Conservation (phyloP, 2,113 vertebrate species). For the Spheniscus mendiculus region DNA sequence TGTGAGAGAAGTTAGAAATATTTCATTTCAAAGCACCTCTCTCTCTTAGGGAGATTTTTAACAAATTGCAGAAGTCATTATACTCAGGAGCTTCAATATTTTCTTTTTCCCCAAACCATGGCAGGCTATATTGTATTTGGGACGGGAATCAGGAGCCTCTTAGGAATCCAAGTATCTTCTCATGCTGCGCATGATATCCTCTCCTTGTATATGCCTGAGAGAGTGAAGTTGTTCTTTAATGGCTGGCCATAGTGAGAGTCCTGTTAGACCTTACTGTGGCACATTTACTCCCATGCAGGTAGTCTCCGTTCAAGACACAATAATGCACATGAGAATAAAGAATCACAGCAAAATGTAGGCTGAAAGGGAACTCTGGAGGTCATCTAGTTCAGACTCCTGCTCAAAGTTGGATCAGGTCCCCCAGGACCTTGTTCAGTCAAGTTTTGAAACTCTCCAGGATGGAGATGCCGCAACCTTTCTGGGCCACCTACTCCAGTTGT, state of each 20-base stretch:
- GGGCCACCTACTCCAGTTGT: not conserved
- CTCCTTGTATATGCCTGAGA: not conserved
- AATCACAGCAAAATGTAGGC: not conserved
- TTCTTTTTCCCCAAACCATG: not conserved
- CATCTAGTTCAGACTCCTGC: not conserved
- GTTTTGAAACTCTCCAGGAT: not conserved
- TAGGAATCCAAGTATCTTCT: not conserved
- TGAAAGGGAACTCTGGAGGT: not conserved
- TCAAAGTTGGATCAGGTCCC: not conserved
- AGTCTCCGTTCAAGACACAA: not conserved
- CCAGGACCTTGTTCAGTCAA: not conserved
- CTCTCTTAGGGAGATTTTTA: not conserved
- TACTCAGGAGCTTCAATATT: not conserved
- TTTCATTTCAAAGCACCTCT: not conserved
- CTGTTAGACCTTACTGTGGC: not conserved
- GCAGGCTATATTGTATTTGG: not conserved
- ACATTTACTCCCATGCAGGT: not conserved
- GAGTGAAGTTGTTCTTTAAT: not conserved
- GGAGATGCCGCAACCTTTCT: not conserved
- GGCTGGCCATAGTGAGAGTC: not conserved
- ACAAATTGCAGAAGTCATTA: not conserved
- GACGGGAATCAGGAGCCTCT: not conserved
- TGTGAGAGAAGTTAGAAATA: not conserved
- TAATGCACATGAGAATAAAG: not conserved
- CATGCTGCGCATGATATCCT: not conserved